phyloP scores from a whole-genome alignment of 2,113 vertebrate genomes.

The Micronycteris hirsuta region DNA sequence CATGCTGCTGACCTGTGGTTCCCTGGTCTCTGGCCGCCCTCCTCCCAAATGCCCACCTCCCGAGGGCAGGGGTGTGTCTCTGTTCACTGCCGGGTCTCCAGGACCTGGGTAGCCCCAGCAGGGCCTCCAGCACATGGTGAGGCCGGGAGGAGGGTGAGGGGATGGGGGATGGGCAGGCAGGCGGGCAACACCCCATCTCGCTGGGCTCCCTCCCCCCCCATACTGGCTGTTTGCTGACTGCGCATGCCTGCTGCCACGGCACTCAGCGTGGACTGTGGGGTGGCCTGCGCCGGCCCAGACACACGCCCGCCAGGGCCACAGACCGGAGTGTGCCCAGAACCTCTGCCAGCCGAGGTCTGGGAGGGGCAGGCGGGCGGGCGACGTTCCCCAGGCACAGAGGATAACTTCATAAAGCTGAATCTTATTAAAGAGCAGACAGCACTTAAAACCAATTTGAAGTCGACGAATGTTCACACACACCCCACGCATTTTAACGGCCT shows the following conservation, averaged over 20 bases:
- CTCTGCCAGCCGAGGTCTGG: fast-evolving
- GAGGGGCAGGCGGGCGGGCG: fast-evolving
- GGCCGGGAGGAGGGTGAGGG: not conserved
- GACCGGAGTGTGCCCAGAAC: fast-evolving
- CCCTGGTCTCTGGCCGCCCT: fast-evolving
- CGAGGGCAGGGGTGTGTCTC: not conserved
- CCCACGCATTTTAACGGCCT: not conserved
- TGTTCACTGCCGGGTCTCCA: not conserved
- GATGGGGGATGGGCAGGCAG: fast-evolving
- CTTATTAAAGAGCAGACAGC: conserved; percentile 34
- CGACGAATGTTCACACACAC: not conserved
- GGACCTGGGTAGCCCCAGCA: not conserved
- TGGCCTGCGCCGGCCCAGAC: not conserved
- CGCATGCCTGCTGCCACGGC: fast-evolving
- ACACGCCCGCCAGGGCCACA: not conserved
- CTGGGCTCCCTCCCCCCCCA: fast-evolving
- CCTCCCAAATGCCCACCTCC: fast-evolving
- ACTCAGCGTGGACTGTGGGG: fast-evolving
- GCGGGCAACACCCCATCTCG: fast-evolving
- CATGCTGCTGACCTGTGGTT: fast-evolving
- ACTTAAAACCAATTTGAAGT: conserved; percentile 46
- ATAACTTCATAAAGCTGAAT: not conserved
- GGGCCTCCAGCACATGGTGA: not conserved
- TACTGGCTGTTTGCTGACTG: fast-evolving
- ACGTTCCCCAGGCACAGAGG: not conserved